Evolutionary conservation across 2,888 invertebrate genomes (phyloP), one percentile per base, ranked within the genome.

Genomic region (Mesopsocus fuscifrons): DNA sequence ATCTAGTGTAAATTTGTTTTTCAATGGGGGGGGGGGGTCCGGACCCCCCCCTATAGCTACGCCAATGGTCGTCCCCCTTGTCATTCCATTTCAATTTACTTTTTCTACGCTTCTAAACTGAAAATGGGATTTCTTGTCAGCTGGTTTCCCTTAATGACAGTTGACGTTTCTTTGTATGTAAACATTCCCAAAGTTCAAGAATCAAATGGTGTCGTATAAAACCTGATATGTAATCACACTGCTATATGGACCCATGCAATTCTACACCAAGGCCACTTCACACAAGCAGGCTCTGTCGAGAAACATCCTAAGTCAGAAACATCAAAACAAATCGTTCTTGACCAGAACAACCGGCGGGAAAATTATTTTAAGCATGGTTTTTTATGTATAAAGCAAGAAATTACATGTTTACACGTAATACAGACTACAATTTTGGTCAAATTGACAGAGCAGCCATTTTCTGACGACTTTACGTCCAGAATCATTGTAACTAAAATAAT

Each of bases 301-400:
- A 38, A 38, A 38, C 38, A 38, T n/a, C 38, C 20, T 38, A 38
- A 38, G 38, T 38, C 38, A 20, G 38, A 38, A 20, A n/a, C 20
- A 9, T 5, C 6, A 5, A 18, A 18, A 38, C 4, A 15, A 9
- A 16, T 5, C 6, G n/a, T 6, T 38, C 20, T 38, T 18, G 38
- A 18, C 17, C n/a, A 20, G 20, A 18, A 18, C 5, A 6, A 38
- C 5, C 5, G 26, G 26, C 26, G 26, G 8, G 8, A 26, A 26
- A 26, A 26, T 26, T 9, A 11, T 26, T 6, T 9, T 11, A 26
- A 26, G 8, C 26, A n/a, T n/a, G n/a, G n/a, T n/a, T n/a, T n/a
- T n/a, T n/a, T n/a, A n/a, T n/a, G n/a, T n/a, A n/a, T n/a, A n/a
- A n/a, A n/a, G n/a, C n/a, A n/a, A n/a, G n/a, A n/a, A n/a, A n/a